phyloP scores from a whole-genome alignment of 2,797 vertebrate genomes.

The Typhlichthys eigenmanni region DNA sequence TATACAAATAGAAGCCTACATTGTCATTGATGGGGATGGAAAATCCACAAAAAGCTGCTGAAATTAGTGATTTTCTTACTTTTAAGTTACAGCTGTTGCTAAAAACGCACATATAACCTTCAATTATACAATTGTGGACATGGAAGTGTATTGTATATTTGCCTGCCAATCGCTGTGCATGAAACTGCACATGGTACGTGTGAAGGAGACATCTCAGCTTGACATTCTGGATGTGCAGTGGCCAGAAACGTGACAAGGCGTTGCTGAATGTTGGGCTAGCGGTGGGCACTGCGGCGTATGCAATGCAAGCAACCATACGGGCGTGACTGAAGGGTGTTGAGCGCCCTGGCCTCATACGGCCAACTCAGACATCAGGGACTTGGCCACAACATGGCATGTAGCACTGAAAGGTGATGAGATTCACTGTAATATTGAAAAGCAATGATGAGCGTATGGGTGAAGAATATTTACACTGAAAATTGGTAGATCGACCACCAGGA shows the following conservation, averaged over 20 bases:
- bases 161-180: not conserved
- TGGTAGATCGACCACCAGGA: too few relatives aligned
- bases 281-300: not conserved
- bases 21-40: too few relatives aligned
- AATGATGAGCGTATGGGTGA: too few relatives aligned
- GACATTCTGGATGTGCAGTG: not conserved
- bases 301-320: not conserved
- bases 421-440: too few relatives aligned
- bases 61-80: not conserved
- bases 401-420: not conserved
- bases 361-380: not conserved
- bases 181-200: too few relatives aligned
- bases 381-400: not conserved
- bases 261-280: not conserved
- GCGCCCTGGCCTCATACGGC: not conserved
- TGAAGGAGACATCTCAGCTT: not conserved
- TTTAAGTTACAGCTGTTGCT: slow-evolving; percentile 1
- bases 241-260: not conserved
- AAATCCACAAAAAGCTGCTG: not conserved
- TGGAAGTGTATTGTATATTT: not conserved
- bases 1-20: too few relatives aligned
- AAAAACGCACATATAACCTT: not conserved
- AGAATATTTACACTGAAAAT: too few relatives aligned
- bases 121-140: not conserved
- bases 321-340: not conserved